phyloP scores from a whole-genome alignment of 2,888 invertebrate species.

The Neoitamus cyanurus region DNA sequence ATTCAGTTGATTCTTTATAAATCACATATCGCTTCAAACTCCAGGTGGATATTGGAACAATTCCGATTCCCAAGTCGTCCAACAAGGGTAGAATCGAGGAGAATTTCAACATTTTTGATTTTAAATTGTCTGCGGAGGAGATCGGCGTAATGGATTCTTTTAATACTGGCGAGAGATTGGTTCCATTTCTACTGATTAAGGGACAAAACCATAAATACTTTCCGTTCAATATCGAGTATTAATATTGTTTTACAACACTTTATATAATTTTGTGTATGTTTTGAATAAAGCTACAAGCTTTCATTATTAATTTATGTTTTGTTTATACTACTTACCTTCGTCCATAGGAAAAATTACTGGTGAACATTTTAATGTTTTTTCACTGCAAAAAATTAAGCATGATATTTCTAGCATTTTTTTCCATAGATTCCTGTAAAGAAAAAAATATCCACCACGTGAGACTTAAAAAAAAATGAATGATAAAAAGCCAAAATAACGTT shows the following conservation, averaged over 20 bases:
- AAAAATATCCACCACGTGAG: no score
- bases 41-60: constrained; percentile 69
- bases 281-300: not conserved
- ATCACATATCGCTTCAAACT: no score
- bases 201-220: constrained; percentile 63
- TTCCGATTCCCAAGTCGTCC: constrained; percentile 72
- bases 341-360: not conserved
- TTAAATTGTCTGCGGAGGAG: constrained; percentile 68
- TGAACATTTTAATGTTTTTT: no score
- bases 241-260: constrained; percentile 47
- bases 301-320: not conserved
- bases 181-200: constrained; percentile 48
- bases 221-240: constrained; percentile 64
- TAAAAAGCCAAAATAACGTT: no score
- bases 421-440: no score
- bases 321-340: not conserved
- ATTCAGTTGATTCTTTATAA: not conserved
- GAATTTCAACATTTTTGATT: constrained; percentile 72
- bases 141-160: constrained; percentile 65
- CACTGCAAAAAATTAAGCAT: no score
- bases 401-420: no score
- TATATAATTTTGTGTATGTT: not conserved
- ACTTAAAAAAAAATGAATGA: no score
- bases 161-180: constrained; percentile 58
- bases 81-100: constrained; percentile 67